A percentile compares a stretch with the other conserved stretches of the same genome.
Evolutionary conservation across 2,888 invertebrate species (phyloP).

Genomic region (Rhagonycha fulva): DNA sequence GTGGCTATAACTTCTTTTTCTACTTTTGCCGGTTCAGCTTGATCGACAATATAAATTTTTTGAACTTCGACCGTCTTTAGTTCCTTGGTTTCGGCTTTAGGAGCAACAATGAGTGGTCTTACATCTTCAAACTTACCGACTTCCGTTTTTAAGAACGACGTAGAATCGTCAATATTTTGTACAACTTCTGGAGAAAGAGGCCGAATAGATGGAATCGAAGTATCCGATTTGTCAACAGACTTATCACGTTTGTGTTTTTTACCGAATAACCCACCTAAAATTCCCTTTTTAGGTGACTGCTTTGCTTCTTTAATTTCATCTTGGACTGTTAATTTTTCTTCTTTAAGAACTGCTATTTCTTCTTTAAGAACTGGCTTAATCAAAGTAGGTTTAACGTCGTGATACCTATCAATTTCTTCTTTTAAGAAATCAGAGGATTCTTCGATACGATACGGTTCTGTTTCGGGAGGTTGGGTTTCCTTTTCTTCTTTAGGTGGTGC

Average conservation of each 20-base stretch:
- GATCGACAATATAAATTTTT: constrained; percentile 10
- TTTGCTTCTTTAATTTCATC: background rate
- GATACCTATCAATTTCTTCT: constrained; percentile 30
- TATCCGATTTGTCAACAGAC: background rate
- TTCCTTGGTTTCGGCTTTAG: background rate
- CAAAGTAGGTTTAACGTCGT: constrained; percentile 27
- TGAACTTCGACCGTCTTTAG: constrained; percentile 14
- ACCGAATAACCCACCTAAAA: constrained; percentile 34
- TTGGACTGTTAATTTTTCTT: background rate
- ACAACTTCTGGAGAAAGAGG: background rate
- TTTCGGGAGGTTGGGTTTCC: background rate
- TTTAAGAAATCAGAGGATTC: constrained; percentile 31
- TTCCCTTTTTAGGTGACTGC: constrained; percentile 13
- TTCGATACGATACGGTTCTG: constrained; percentile 18
- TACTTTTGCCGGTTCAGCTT: constrained; percentile 22
- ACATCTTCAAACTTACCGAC: constrained; percentile 18
- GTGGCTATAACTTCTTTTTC: constrained; percentile 21
- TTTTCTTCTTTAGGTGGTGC: constrained; percentile 32
- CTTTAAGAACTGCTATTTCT: constrained; percentile 17
- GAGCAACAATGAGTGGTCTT: background rate
- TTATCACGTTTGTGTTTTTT: constrained; percentile 31
- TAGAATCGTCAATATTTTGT: constrained; percentile 30
- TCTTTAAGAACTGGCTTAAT: background rate
- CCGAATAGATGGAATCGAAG: background rate
- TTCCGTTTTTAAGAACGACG: constrained; percentile 33